Evolutionary conservation across 2,113 vertebrate species (phyloP).

Genomic region (Martes martes): DNA sequence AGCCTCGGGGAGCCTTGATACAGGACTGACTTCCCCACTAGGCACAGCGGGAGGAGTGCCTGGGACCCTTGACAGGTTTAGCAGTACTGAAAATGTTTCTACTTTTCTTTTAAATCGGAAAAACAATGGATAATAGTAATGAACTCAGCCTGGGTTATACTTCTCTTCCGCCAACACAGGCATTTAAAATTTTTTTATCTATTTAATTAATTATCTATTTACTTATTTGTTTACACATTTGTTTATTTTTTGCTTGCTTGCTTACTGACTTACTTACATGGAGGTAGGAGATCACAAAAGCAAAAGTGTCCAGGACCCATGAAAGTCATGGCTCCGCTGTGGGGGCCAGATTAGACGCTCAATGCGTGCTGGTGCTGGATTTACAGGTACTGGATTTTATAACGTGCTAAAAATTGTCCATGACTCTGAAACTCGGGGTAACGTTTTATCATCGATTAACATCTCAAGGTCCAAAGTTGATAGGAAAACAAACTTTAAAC

Average conservation of each 20-base stretch:
- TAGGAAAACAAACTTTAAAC: neutral
- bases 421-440: neutral
- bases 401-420: neutral
- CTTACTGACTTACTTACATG: neutral
- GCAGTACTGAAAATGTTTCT: neutral
- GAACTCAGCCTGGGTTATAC: neutral
- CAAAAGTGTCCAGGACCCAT: neutral
- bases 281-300: neutral
- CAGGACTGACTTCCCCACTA: accelerated
- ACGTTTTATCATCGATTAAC: neutral
- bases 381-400: neutral
- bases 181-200: neutral
- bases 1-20: accelerated
- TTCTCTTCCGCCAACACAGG: neutral
- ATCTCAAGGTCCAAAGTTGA: neutral
- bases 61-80: neutral
- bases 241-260: neutral
- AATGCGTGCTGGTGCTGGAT: neutral
- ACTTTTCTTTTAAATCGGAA: neutral
- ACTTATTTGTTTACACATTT: neutral
- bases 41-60: no score
- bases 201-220: neutral
- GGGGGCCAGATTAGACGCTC: neutral
- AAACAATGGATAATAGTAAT: neutral
- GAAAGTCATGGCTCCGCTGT: neutral